Evolutionary conservation across 2,113 vertebrate genomes (phyloP), one percentile per base, ranked within the genome.

Genomic region (Loxodonta africana): DNA sequence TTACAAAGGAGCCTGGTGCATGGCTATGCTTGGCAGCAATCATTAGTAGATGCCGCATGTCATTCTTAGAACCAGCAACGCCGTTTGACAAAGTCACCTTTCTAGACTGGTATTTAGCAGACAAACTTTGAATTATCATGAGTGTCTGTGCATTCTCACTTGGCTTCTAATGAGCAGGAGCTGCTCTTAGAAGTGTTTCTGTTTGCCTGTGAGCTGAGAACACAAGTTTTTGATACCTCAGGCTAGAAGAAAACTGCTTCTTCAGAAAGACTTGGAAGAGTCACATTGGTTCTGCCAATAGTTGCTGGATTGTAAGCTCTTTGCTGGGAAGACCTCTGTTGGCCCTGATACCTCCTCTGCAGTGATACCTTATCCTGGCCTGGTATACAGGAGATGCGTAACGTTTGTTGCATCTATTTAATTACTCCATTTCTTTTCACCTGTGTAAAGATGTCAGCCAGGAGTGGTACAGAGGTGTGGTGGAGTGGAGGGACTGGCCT

Each of bases 311-410:
- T 69, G 30, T 76, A n/a, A 94, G 82, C 7, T 81, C 77, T 48
- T 80, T 51, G 3, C 37, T 87, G 62, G 37, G 30, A 37, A 48
- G 91, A 21, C 0, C 2, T 0, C 25, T 65, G 8, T 73, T 14
- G 51, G 1, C 21, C 37, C 65, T 41, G 21, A 0, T 15, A 6
- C 4, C 0, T 15, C 2, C 0, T 44, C 74, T 85, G 21, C 41
- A 28, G 48, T 8, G 8, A 33, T 30, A 5, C 11, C 57, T 63
- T n/a, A 1, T 10, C 44, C n/a, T 51, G 81, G 57, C 76, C 33
- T 80, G 20, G 0, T n/a, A 18, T 33, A 20, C 48, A 8, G 67
- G 28, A 60, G 33, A 62, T 28, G 4, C 48, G 20, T 48, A 51
- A 18, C 28, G 25, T 41, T 69, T 63, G 6, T 7, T 33, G n/a